Percentiles rank a stretch among this genome's conserved stretches.
Conservation (phyloP, 1,140 invertebrate species). For the Drosophila sucinea region DNA sequence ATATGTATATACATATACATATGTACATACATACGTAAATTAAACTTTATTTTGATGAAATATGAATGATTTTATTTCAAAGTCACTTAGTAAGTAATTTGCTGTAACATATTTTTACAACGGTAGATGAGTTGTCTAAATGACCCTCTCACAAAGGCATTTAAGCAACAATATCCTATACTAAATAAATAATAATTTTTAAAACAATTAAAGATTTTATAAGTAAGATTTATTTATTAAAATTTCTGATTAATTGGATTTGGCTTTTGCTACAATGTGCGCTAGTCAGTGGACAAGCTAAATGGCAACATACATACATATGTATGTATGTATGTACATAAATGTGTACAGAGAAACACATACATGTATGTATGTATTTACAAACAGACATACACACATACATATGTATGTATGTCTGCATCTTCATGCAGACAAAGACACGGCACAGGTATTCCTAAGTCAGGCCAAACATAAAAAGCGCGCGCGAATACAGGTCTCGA, state of each 20-base stretch:
- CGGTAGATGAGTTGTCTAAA: too few relatives aligned
- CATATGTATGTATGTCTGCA: constrained; percentile 10
- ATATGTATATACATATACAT: background rate
- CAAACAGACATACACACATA: constrained; percentile 3
- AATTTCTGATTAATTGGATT: too few relatives aligned
- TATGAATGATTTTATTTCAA: too few relatives aligned
- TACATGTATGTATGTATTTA: constrained; percentile 10
- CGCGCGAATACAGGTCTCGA: constrained; percentile 78
- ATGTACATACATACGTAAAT: background rate
- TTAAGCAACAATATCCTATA: too few relatives aligned
- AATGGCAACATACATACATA: constrained; percentile 67
- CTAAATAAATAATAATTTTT: too few relatives aligned
- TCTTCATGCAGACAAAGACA: constrained; percentile 25
- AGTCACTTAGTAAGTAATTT: too few relatives aligned
- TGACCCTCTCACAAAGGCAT: too few relatives aligned
- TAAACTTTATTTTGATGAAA: too few relatives aligned
- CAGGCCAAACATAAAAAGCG: constrained; percentile 72
- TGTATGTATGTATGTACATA: constrained; percentile 47
- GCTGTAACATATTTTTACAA: too few relatives aligned
- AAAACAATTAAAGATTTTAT: too few relatives aligned
- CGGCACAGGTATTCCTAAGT: constrained; percentile 21
- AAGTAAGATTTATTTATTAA: too few relatives aligned
- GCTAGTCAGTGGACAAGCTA: constrained; percentile 29
- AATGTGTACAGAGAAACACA: constrained; percentile 13
- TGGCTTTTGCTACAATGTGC: background rate